Conservation (phyloP, 37 sponge, comb jelly and placozoan species). For the Axinella damicornis region DNA sequence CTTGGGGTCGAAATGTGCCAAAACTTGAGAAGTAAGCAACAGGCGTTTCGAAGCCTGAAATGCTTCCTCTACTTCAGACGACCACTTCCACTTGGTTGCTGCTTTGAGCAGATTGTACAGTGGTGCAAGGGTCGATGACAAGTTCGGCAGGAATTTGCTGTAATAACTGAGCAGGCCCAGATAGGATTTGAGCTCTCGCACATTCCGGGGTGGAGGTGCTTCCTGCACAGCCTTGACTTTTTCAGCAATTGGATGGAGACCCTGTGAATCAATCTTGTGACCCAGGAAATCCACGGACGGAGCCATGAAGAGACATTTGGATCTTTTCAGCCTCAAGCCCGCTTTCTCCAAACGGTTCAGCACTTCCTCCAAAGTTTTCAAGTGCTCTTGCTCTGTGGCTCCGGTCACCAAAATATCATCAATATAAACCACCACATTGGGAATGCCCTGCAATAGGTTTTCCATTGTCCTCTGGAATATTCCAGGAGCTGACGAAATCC, state of each 20-base stretch:
- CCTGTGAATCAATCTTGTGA: conserved; percentile 10
- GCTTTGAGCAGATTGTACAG: background rate
- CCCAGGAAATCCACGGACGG: conserved; percentile 14
- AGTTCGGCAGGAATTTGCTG: conserved; percentile 19
- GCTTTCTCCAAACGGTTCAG: background rate
- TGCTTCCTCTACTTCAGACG: background rate
- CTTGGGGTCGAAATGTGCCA: conserved; percentile 13
- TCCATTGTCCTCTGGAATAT: conserved; percentile 33
- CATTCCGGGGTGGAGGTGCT: background rate
- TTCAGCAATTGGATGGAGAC: conserved; percentile 7
- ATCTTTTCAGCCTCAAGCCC: background rate
- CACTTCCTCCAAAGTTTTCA: conserved; percentile 7
- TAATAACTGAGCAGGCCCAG: conserved; percentile 14
- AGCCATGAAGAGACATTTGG: conserved; percentile 11
- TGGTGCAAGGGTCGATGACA: background rate
- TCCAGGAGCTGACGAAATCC: conserved; percentile 7
- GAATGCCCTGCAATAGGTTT: background rate
- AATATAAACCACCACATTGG: background rate
- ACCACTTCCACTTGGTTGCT: background rate
- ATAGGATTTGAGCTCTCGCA: background rate
- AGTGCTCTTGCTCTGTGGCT: conserved; percentile 11
- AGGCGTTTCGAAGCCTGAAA: background rate
- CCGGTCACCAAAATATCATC: conserved; percentile 27
- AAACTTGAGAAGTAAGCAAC: background rate
- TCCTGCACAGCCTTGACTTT: background rate